phyloP scores from a whole-genome alignment of 2,113 vertebrate species.

The Azemiops feae region DNA sequence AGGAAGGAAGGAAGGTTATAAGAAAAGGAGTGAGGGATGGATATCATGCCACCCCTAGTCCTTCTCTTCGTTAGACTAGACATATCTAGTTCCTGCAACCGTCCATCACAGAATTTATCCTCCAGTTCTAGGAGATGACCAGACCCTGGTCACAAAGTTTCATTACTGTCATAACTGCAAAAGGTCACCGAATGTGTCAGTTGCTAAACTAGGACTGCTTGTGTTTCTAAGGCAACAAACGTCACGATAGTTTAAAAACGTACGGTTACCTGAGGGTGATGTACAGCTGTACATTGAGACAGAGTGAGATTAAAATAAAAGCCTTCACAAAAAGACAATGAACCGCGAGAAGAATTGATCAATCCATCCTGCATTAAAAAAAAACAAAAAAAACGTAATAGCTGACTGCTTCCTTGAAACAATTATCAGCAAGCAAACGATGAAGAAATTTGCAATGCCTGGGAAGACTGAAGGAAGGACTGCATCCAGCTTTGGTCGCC shows the following conservation, averaged over 20 bases:
- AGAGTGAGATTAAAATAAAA: background rate
- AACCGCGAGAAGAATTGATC: background rate
- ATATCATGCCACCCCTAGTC: too few species aligned
- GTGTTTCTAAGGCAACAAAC: background rate
- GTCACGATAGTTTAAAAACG: background rate
- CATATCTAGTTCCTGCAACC: too few species aligned
- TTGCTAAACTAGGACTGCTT: background rate
- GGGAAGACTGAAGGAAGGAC: too few species aligned
- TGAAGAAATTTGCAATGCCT: too few species aligned
- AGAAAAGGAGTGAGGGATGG: too few species aligned
- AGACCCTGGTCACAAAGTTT: background rate
- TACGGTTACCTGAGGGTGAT: background rate
- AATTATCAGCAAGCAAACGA: too few species aligned
- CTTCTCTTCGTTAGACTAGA: too few species aligned
- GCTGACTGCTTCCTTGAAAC: background rate
- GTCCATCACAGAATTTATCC: too few species aligned
- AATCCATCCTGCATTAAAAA: background rate
- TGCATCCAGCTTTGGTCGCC: too few species aligned
- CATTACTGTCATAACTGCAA: background rate
- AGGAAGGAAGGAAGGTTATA: too few species aligned
- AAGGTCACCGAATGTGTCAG: background rate
- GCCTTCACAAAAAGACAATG: background rate
- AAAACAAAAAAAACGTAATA: background rate
- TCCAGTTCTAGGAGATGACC: too few species aligned
- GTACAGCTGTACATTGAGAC: background rate